Evolutionary conservation across 1,140 invertebrate genomes (phyloP), one percentile per base, ranked within the genome.

Genomic region (Eupristina koningsbergeri): DNA sequence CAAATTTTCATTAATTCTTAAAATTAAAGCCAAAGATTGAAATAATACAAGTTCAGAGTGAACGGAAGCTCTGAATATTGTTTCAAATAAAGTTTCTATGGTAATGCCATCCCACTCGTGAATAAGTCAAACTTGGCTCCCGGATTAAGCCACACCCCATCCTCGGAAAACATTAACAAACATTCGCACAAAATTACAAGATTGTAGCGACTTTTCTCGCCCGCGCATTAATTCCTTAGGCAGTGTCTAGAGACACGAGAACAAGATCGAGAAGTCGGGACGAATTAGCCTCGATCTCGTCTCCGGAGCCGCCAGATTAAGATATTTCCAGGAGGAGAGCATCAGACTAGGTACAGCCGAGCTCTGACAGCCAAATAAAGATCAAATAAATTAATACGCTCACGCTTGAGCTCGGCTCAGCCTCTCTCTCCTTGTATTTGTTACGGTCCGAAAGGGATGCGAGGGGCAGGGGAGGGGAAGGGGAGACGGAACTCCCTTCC

Each of bases 301-400:
- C 19, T 50, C 13, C 67, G 5, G 26, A 74, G 22, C 41, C 22
- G 1, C 29, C 61, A 84, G 81, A 85, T 81, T 75, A 78, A 86
- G 83, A 86, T 74, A 81, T 88, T 89, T 89, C 77, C 85, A 86
- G 86, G 86, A 88, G 86, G 88, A 86, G 85, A 88, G 87, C 86
- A n/a, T n/a, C 86, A 86, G 86, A 88, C 80, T 87, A 88, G 86
- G 86, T 81, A 90, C 89, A 89, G 87, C 87, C 87, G 86, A 89
- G 86, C 86, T 83, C 88, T 90, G 91, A 92, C 91, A 90, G 89
- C 88, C 91, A 90, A 91, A 92, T 92, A 92, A 91, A 92, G 89
- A 90, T 89, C 91, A 91, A 92, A 92, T 91, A 91, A 92, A 92
- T 92, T 92, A 91, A 92, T 91, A 89, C 85, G 74, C 82, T 84